Percentiles rank a stretch among this genome's conserved stretches.
These are phyloP conservation scores for Amblyjoppa proteus DNA, from an alignment of 2,888 invertebrate genomes.

Conservation along the genomic window DNA sequence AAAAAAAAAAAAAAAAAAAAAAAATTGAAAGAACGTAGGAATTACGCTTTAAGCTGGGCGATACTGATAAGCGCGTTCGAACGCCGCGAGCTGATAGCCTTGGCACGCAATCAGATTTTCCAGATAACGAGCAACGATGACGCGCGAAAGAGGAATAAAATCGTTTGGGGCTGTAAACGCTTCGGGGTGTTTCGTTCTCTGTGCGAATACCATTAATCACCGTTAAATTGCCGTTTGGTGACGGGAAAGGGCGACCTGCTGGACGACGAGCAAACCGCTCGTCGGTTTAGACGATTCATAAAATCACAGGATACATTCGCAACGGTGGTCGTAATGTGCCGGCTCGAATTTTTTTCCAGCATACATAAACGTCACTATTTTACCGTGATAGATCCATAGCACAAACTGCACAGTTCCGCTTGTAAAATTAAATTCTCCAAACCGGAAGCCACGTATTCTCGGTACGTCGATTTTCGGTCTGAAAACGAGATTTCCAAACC, in stretches of 20 bases:
- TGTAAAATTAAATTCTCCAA: too few species aligned
- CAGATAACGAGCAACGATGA: constrained; percentile 49
- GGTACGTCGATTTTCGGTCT: too few species aligned
- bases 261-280: constrained; percentile 6
- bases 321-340: background rate
- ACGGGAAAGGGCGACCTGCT: constrained; percentile 21
- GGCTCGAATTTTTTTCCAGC: background rate
- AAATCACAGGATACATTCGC: constrained; percentile 20
- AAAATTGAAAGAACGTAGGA: background rate
- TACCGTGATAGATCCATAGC: background rate
- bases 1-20: background rate
- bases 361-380: background rate
- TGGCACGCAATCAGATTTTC: constrained; percentile 48
- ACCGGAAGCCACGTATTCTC: too few species aligned
- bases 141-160: constrained; percentile 20
- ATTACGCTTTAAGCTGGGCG: constrained; percentile 7
- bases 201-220: constrained; percentile 51
- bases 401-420: too few species aligned
- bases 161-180: background rate
- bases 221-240: constrained; percentile 36
- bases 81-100: background rate
- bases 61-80: constrained; percentile 30
- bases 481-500: too few species aligned
- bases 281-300: constrained; percentile 19
- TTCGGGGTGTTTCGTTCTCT: background rate